Percentiles rank a stretch among this genome's conserved stretches.
These are phyloP conservation scores for Chauna torquata DNA, from an alignment of 2,113 vertebrate species.

Conservation along the genomic window DNA sequence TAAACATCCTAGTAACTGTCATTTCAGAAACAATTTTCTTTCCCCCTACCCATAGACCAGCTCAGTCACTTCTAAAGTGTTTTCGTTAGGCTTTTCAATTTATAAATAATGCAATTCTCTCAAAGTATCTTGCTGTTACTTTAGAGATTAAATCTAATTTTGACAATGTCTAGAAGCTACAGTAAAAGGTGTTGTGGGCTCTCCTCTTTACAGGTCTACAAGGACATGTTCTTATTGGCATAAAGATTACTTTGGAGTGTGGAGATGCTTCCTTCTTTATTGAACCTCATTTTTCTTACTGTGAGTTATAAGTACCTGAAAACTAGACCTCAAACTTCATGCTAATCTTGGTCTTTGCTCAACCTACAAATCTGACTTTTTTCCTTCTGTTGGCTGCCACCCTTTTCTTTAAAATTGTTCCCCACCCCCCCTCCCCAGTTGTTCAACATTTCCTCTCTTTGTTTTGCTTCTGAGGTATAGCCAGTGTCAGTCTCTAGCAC, in stretches of 20 bases:
- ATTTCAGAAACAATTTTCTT: background rate
- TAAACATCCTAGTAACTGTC: background rate
- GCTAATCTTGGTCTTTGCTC: background rate
- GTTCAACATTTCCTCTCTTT: conserved; percentile 17
- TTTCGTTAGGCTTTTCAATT: background rate
- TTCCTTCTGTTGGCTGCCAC: background rate
- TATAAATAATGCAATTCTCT: background rate
- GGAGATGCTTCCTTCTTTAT: background rate
- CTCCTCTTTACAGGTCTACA: background rate
- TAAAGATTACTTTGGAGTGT: background rate
- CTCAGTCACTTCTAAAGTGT: background rate
- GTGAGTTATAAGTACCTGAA: background rate
- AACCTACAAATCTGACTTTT: background rate
- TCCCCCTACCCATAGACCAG: background rate
- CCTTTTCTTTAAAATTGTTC: background rate
- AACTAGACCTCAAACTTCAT: background rate
- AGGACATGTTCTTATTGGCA: background rate
- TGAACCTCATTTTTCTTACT: background rate
- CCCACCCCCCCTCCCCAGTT: too few species aligned
- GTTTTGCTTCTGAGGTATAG: conserved; percentile 4
- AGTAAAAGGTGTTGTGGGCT: background rate
- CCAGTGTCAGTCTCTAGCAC: background rate
- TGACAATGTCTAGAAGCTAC: background rate
- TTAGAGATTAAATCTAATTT: background rate
- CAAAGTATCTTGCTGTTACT: background rate